Base-by-base conservation (phyloP, 1,140 invertebrate species). In the Macrobrachium rosenbergii region DNA sequence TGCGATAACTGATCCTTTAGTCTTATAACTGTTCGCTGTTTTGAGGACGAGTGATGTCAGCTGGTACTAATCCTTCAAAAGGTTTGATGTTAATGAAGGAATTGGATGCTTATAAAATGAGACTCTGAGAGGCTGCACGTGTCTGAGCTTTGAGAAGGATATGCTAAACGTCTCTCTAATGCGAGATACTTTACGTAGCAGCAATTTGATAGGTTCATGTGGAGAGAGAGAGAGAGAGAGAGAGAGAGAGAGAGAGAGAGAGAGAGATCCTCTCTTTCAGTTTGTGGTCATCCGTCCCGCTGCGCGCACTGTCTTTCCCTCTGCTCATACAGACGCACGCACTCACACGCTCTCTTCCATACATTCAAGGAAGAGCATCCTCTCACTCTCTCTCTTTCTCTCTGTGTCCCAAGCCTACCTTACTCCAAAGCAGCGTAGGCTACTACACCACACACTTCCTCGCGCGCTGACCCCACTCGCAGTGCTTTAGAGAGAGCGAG, bases 291-390 rank as follows among this genome's bases (percentile, higher is more conserved):
- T 52, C 52, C 52, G 52, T 52, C 52, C 52, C 52, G 52, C 8
- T 52, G 52, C 77, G 17, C 77, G 2, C 21, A 16, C 59, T 12
- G 21, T 64, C 60, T 37, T 62, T 37, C 60, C 43, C 8, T 28
- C 52, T 37, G 64, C 64, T 21, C 23, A 16, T 21, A 67, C 19
- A 67, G 64, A 77, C 75, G 23, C 21, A 60, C 76, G 23, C 58
- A 60, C 52, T 60, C 58, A 77, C 75, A 5, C 43, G 58, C 75
- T 52, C 52, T 17, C 52, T 21, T 59, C 16, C 75, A 60, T 52
- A 43, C 75, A 77, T 59, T 21, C 76, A 79, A 59, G 59, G 52
- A 79, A 59, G 59, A 52, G 60, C 58, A 21, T 21, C 78, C 64
- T 21, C 14, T 52, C 79, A 12, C 79, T 67, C 37, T 5, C 37